Percentiles rank a stretch among this genome's conserved stretches.
Conservation (phyloP, 2,888 invertebrate species). For the Ypsolopha scabrella region DNA sequence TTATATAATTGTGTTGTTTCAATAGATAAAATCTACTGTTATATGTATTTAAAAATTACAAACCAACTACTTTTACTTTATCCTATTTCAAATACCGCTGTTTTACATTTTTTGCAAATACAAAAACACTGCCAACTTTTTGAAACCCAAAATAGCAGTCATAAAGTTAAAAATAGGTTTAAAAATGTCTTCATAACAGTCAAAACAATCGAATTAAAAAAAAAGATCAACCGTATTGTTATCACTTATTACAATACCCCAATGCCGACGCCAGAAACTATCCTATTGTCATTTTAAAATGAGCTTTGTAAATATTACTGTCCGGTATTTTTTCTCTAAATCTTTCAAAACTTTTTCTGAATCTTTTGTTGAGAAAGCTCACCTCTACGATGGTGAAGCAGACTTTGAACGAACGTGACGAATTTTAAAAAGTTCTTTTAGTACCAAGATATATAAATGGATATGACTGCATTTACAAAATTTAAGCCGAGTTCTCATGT, state of each 20-base stretch:
- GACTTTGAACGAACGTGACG: constrained; percentile 47
- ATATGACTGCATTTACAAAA: constrained; percentile 39
- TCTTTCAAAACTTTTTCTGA: constrained; percentile 27
- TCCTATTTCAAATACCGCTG: too few relatives aligned
- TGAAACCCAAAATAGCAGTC: constrained; percentile 1
- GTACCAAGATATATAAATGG: constrained; percentile 40
- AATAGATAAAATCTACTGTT: too few relatives aligned
- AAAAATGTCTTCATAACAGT: constrained; percentile 11
- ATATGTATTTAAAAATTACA: too few relatives aligned
- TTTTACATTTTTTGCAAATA: too few relatives aligned
- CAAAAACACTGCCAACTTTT: too few relatives aligned
- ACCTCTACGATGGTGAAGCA: constrained; percentile 39
- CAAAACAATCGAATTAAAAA: constrained; percentile 13
- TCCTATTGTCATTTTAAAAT: constrained; percentile 51
- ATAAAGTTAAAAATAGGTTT: not conserved
- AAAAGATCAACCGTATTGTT: constrained; percentile 20
- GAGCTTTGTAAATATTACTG: constrained; percentile 49
- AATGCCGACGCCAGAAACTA: constrained; percentile 47
- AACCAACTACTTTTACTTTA: too few relatives aligned
- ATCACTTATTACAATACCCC: constrained; percentile 26
- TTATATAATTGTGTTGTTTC: too few relatives aligned
- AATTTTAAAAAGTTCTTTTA: constrained; percentile 55
- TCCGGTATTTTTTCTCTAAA: constrained; percentile 29
- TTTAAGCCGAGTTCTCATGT: constrained; percentile 48
- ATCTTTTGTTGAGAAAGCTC: constrained; percentile 42